Base-by-base conservation (phyloP, 1,140 invertebrate genomes). In the Phymastichus coffea region DNA sequence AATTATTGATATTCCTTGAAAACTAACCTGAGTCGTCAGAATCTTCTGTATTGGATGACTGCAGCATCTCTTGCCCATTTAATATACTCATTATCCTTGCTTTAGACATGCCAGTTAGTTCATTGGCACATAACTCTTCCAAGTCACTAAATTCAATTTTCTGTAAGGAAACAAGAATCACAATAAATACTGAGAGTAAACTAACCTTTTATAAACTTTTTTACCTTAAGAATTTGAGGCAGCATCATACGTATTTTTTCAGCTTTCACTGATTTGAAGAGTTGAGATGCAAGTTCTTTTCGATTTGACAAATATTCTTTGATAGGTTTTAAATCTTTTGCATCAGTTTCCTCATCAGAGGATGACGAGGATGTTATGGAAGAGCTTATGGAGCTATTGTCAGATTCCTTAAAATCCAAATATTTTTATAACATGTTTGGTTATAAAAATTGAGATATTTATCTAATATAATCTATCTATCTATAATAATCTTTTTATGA, bases 191-290 rank as follows among this genome's bases (percentile, higher is more conserved):
- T 12, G 44, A 35, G 37, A 40, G 15, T 2, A 19, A 49, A 3
- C 22, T 33, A 47, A 54, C 33, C 43, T 43, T 28, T 28, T 38
- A 12, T 15, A 41, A 44, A 44, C 8, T 7, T 6, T 37, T 15
- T 30, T 57, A 78, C 78, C 69, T 76, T 80, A 17, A 79, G 64
- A 35, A 65, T 61, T 61, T 79, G 75, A 10, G 77, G 78, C n/a
- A 80, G 44, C 78, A 80, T 80, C 70, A 78, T 74, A 10, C 74
- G 71, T 56, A 80, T 76, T 61, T 79, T 80, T 17, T 80, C 77
- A 35, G 64, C 10, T 61, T 77, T 80, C 1, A 80, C 77, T 38
- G 78, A 78, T 63, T 74, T 78, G 52, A 80, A 80, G 51, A 80
- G 67, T 64, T 80, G 77, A 7, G 66, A 57, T 37, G 75, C 70